Evolutionary conservation across 2,888 invertebrate genomes (phyloP).

Genomic region (Coleophora flavipennella): DNA sequence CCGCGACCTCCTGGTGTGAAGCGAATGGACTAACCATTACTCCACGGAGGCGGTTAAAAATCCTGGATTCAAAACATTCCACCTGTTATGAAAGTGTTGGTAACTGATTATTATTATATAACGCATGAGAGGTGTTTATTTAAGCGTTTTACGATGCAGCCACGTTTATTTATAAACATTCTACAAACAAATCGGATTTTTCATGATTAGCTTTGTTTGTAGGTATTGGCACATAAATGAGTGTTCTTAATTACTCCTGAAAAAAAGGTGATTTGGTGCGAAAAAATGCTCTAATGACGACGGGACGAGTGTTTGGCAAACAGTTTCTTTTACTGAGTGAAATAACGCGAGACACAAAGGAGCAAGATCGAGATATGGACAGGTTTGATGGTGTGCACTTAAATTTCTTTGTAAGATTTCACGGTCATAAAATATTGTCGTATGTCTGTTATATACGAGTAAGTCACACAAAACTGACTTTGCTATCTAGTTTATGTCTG

Average conservation of each 20-base stretch:
- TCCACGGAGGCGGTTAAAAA: too few species aligned
- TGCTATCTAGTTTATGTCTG: constrained; percentile 12
- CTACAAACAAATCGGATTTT: too few species aligned
- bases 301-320: constrained; percentile 10
- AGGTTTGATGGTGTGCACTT: constrained; percentile 47
- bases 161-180: too few species aligned
- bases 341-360: constrained; percentile 25
- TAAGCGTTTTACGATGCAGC: too few species aligned
- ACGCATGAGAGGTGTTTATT: too few species aligned
- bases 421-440: constrained; percentile 49
- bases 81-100: not conserved
- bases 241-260: constrained; percentile 2
- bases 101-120: too few species aligned
- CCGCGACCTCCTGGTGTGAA: too few species aligned
- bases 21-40: too few species aligned
- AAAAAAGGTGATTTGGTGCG: not conserved
- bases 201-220: too few species aligned
- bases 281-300: not conserved
- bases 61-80: constrained; percentile 31
- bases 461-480: constrained; percentile 36
- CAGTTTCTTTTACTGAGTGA: constrained; percentile 8
- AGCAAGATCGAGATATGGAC: constrained; percentile 35
- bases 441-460: constrained; percentile 39
- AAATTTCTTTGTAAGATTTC: constrained; percentile 43
- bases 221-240: too few species aligned